phyloP scores from a whole-genome alignment of 1,140 invertebrate genomes.

The Pollicipes pollicipes region DNA sequence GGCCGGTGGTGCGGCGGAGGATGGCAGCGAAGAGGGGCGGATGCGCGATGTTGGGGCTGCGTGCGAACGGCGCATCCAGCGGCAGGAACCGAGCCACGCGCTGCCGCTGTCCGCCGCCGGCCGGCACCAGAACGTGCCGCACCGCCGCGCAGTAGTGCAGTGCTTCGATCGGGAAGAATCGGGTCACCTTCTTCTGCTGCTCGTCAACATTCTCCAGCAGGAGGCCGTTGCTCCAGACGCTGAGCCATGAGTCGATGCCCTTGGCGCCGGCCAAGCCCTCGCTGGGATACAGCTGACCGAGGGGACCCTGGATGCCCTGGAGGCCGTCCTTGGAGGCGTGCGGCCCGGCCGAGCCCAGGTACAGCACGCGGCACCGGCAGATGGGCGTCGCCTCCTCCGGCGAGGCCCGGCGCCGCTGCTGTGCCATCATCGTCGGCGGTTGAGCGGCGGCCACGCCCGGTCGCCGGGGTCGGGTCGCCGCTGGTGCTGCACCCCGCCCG shows the following conservation, averaged over 20 bases:
- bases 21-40: slow-evolving; percentile 96
- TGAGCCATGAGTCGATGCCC: slow-evolving; percentile 92
- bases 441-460: too few relatives aligned
- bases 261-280: slow-evolving; percentile 48
- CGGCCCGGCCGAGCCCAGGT: slow-evolving; percentile 90
- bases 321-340: slow-evolving; percentile 94
- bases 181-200: slow-evolving; percentile 76
- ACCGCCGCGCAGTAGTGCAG: slow-evolving; percentile 96
- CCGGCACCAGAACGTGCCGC: slow-evolving; percentile 47
- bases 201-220: slow-evolving; percentile 92
- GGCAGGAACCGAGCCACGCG: slow-evolving; percentile 73
- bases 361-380: slow-evolving; percentile 90
- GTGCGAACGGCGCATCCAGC: slow-evolving; percentile 83
- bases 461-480: too few relatives aligned
- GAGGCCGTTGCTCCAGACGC: slow-evolving; percentile 91
- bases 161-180: slow-evolving; percentile 92
- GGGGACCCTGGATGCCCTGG: slow-evolving; percentile 93
- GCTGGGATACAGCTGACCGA: slow-evolving; percentile 84
- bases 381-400: slow-evolving; percentile 49
- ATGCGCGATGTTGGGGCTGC: slow-evolving; percentile 62
- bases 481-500: too few relatives aligned
- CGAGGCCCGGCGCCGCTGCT: not conserved
- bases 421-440: not conserved
- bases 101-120: slow-evolving; percentile 24
- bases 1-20: slow-evolving; percentile 81